Base-by-base conservation (phyloP, 2,797 vertebrate species). In the Microchirus variegatus region DNA sequence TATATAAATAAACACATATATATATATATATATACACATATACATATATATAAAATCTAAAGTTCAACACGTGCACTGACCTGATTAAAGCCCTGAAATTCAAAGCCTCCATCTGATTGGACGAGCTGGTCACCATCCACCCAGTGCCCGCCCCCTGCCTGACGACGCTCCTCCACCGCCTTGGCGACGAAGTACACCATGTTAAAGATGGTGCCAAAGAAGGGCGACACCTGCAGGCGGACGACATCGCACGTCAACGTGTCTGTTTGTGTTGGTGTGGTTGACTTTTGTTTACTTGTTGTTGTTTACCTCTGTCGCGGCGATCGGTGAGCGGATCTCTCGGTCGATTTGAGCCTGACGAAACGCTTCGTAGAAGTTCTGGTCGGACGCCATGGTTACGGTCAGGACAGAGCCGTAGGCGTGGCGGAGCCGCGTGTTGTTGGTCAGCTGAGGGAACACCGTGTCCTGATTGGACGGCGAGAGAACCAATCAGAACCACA, bases 141-240 rank as follows among this genome's bases (percentile, higher is more conserved):
- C 90, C 90, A 94, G 18, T 92, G 89, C 87, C 94, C 92, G 0
- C 89, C 81, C 0, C 90, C 90, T 0, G 87, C 72, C 13, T 82
- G 82, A 0, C 84, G 87, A 0, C 93, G 70, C 16, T 80, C 87
- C 9, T 89, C 92, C 73, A 95, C 89, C 0, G 90, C 92, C 9
- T 78, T 86, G 1, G 93, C 96, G 56, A 96, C 70, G 22, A 94
- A 89, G 81, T 89, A 87, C 45, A 97, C 88, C 36, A 96, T 92
- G 36, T 95, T 96, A 19, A 95, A 97, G 83, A 97, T 94, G 52
- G 95, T 96, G 17, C 94, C 94, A 13, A 98, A 97, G n/a, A 98
- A 66, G 0, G 96, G 96, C 51, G 95, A 96, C n/a, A 95, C 95
- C 96, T 98, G 73, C 44, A 1, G 49, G 46, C 0, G 53, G 18